A percentile compares a stretch with the other conserved stretches of the same genome.
These are phyloP conservation scores for Dicentrarchus labrax DNA, from an alignment of 2,113 vertebrate genomes.

Conservation along the genomic window DNA sequence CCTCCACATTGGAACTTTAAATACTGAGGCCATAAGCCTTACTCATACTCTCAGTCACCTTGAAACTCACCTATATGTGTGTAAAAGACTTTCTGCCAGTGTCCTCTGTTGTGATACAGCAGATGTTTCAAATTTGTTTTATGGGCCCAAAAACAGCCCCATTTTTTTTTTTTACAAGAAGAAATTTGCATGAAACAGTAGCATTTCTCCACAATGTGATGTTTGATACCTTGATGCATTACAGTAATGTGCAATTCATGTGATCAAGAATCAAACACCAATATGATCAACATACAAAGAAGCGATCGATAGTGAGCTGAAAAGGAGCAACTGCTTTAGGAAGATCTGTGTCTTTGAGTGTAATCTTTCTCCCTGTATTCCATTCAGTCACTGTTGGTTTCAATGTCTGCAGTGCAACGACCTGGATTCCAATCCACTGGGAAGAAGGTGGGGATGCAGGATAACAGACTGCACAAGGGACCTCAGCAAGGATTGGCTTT, in stretches of 20 bases:
- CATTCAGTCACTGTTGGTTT: constrained; percentile 37
- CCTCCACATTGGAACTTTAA: too few species aligned
- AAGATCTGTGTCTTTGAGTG: constrained; percentile 6
- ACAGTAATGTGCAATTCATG: neutral
- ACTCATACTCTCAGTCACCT: neutral
- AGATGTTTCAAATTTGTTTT: neutral
- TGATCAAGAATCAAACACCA: constrained; percentile 5
- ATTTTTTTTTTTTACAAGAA: neutral
- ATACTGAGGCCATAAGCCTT: neutral
- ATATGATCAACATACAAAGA: constrained; percentile 19
- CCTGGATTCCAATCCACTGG: constrained; percentile 62
- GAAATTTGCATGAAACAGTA: neutral
- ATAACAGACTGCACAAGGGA: constrained; percentile 71
- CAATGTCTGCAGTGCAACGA: constrained; percentile 59
- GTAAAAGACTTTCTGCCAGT: neutral
- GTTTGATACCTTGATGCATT: neutral
- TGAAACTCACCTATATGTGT: neutral
- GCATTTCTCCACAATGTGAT: neutral
- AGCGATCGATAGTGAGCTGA: neutral
- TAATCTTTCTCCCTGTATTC: constrained; percentile 48
- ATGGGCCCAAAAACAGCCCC: neutral
- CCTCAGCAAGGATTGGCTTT: constrained; percentile 59
- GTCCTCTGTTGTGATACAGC: neutral
- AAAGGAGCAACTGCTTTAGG: constrained; percentile 26
- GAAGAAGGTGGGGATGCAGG: constrained; percentile 55